Base-by-base conservation (phyloP, 2,797 vertebrate genomes). In the Tauraco hartlaubi region DNA sequence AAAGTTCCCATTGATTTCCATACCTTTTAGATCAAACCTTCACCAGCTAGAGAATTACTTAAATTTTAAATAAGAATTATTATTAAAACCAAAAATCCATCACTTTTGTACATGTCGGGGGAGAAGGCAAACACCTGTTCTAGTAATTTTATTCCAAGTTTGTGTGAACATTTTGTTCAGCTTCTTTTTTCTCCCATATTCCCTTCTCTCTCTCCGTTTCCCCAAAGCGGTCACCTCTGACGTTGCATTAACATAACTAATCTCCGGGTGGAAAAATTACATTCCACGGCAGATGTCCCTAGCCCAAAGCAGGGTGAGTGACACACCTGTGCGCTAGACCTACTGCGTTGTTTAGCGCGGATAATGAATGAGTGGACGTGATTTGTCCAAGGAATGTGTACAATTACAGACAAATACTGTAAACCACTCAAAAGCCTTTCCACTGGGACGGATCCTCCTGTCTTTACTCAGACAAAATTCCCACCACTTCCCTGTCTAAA, bases 401-500 rank as follows among this genome's bases (percentile, higher is more conserved):
- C 96, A 95, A 80, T 71, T 68, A 25, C 77, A 88, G 56, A 75
- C 67, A 96, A 97, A 61, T 62, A 82, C 83, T 92, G 69, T 88
- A 96, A 91, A 92, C 71, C 35, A 83, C 69, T 81, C 52, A 16
- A 35, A 88, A 68, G 29, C 51, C 67, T 90, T 86, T 93, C 87
- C 58, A 85, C 78, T 14, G 15, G 74, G 80, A 86, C 54, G 79
- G 61, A 81, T 94, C 73, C 72, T 93, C 56, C 93, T 94, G 94
- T 94, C 93, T 93, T 94, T 55, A 59, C 89, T 97, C 94, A 95
- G 78, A 59, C 81, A 69, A 79, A 73, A 84, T 91, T 95, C 89
- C 80, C 83, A 90, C 87, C 88, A 68, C 92, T 91, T 89, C 43
- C 74, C 92, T 95, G 94, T 94, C 96, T 96, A 95, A 97, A 97